Conservation (phyloP, 2,113 vertebrate genomes). For the Pogonocichla stellata region DNA sequence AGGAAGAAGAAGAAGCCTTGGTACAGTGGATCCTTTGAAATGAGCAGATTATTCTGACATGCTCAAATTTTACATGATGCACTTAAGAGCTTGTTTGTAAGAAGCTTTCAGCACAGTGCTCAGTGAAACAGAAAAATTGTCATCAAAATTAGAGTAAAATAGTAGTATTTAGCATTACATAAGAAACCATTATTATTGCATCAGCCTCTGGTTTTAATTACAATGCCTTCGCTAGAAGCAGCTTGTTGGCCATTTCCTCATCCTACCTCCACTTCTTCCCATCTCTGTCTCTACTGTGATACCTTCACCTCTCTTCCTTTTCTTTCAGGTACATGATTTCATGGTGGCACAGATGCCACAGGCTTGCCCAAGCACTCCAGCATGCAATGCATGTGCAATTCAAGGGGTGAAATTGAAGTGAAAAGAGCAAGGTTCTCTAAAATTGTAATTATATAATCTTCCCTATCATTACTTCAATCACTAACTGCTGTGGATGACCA, state of each 20-base stretch:
- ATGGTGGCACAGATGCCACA: neutral
- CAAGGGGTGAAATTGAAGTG: neutral
- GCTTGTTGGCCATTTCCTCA: neutral
- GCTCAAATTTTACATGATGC: slow-evolving; percentile 11
- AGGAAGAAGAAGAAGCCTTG: neutral
- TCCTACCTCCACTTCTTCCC: neutral
- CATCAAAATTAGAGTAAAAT: slow-evolving; percentile 6
- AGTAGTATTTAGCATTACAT: neutral
- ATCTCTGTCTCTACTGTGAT: neutral
- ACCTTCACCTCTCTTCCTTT: neutral
- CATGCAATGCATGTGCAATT: neutral
- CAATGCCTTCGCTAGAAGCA: neutral
- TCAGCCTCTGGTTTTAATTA: neutral
- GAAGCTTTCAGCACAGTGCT: neutral
- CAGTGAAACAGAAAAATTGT: neutral
- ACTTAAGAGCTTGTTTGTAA: slow-evolving; percentile 36
- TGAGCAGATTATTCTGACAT: slow-evolving; percentile 11
- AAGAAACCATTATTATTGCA: neutral
- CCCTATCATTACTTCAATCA: neutral
- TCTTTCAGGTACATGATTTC: neutral
- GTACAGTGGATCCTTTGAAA: neutral
- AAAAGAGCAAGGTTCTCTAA: neutral
- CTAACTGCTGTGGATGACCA: neutral
- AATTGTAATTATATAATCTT: neutral
- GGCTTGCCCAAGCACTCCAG: neutral